phyloP scores from a whole-genome alignment of 2,797 vertebrate genomes.

The Antrozous pallidus region DNA sequence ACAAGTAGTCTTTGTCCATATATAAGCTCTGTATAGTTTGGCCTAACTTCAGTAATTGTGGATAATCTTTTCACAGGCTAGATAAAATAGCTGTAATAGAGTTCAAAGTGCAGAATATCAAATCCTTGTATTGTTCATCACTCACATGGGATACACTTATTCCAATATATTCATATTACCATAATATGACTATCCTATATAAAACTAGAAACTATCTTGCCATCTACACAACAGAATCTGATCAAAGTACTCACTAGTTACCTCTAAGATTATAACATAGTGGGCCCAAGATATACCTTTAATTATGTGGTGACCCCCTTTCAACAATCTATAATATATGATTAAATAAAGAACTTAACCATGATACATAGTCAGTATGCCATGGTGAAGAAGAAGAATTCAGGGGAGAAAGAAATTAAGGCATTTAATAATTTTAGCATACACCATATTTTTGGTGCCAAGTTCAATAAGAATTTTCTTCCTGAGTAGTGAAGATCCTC shows the following conservation, averaged over 20 bases:
- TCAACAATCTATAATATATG: not conserved
- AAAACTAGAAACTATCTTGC: not conserved
- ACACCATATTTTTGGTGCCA: not conserved
- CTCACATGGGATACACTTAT: not conserved
- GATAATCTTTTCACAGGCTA: not conserved
- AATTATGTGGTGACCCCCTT: not conserved
- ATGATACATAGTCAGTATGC: not conserved
- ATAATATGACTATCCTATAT: not conserved
- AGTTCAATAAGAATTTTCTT: not conserved
- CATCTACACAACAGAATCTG: not conserved
- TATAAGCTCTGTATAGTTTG: not conserved
- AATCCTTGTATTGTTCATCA: not conserved
- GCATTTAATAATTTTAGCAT: not conserved
- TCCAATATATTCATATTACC: not conserved
- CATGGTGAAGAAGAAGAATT: not conserved
- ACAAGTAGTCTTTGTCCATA: not conserved
- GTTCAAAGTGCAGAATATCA: not conserved
- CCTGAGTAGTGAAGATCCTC: accelerated
- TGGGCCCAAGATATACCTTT: not conserved
- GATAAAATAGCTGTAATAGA: not conserved
- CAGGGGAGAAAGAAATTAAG: not conserved
- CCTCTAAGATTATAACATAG: not conserved
- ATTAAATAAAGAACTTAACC: not conserved
- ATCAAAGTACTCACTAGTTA: not conserved
- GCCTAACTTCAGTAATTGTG: not conserved